Evolutionary conservation across 2,888 invertebrate genomes (phyloP).

Genomic region (Drosophila multiciliata): DNA sequence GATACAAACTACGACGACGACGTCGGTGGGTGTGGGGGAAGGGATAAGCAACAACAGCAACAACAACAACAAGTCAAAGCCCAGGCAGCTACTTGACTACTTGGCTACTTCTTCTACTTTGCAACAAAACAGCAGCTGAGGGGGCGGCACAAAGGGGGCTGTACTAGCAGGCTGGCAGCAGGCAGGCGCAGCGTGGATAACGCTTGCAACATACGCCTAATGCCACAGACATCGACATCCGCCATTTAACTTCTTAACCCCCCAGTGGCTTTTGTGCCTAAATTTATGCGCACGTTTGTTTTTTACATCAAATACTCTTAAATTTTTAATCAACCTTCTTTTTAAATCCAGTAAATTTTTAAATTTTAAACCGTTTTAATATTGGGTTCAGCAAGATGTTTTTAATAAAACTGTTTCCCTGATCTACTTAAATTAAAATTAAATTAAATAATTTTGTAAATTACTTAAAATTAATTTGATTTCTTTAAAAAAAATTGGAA

Average conservation of each 20-base stretch:
- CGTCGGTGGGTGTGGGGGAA: slow-evolving; percentile 4
- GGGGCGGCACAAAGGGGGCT: slow-evolving; percentile 57
- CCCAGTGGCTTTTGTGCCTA: neutral
- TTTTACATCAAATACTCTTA: neutral
- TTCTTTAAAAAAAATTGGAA: neutral
- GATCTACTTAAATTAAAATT: neutral
- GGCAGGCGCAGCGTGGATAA: slow-evolving; percentile 51
- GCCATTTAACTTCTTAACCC: slow-evolving; percentile 75
- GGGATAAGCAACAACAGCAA: slow-evolving; percentile 13
- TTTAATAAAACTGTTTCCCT: neutral
- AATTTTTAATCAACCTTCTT: neutral
- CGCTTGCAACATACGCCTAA: slow-evolving; percentile 76
- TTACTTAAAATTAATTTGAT: neutral
- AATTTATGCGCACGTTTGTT: neutral
- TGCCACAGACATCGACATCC: slow-evolving; percentile 80
- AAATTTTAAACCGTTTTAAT: neutral
- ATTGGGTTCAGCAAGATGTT: neutral
- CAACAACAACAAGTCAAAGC: slow-evolving; percentile 25
- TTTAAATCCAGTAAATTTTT: neutral
- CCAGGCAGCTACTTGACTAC: slow-evolving; percentile 61
- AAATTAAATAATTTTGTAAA: neutral
- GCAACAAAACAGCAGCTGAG: slow-evolving; percentile 54
- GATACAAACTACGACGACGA: slow-evolving; percentile 53
- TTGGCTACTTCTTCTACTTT: slow-evolving; percentile 56
- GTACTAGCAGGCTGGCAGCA: slow-evolving; percentile 15